These are phyloP conservation scores for Tonatia bakeri DNA, from an alignment of 2,113 vertebrate species.

Conservation along the genomic window DNA sequence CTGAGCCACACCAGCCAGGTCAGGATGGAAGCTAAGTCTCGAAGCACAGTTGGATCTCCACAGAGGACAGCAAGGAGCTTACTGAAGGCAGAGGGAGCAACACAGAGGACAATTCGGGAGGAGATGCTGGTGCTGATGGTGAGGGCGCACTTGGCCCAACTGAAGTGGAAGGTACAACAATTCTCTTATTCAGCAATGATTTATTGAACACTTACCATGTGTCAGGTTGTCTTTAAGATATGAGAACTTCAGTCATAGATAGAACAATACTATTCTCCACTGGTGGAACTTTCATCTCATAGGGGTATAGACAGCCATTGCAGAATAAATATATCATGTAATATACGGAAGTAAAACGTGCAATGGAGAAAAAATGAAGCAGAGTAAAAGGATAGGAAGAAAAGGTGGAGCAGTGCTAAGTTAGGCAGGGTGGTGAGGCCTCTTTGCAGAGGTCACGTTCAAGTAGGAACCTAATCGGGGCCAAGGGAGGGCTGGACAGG, in stretches of 20 bases:
- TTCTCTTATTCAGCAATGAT: background rate
- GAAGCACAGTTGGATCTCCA: background rate
- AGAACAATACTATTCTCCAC: background rate
- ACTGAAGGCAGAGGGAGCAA: background rate
- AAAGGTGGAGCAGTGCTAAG: background rate
- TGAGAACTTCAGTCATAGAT: fast-evolving
- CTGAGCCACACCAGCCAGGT: too few relatives aligned
- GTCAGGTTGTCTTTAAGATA: background rate
- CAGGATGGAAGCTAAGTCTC: background rate
- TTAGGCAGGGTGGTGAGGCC: background rate
- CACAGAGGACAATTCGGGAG: background rate
- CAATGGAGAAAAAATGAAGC: background rate
- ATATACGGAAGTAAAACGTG: background rate
- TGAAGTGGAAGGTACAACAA: background rate
- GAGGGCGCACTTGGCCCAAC: background rate
- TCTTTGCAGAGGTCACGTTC: background rate
- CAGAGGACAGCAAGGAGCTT: background rate
- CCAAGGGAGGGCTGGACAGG: fast-evolving
- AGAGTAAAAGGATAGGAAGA: background rate
- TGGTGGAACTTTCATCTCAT: background rate
- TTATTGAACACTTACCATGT: background rate
- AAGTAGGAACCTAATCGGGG: background rate
- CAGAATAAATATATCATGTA: background rate
- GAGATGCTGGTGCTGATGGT: background rate
- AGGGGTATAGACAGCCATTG: background rate